Evolutionary conservation across 1,140 invertebrate species (phyloP).

Genomic region (Lordiphosa mommai): DNA sequence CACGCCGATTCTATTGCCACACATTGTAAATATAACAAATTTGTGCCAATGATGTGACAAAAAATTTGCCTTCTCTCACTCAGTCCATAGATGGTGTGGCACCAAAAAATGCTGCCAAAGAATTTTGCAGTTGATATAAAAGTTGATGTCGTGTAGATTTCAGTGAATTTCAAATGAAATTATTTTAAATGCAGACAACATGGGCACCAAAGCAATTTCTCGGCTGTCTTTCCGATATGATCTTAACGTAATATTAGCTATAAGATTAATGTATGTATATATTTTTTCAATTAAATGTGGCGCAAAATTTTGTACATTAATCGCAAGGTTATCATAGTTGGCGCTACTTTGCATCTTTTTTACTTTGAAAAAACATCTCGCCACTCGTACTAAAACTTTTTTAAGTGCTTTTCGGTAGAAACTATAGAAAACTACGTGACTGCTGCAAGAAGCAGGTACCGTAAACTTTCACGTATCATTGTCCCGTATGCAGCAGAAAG

Average conservation of each 20-base stretch:
- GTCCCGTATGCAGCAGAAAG: constrained; percentile 43
- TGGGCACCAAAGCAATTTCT: constrained; percentile 46
- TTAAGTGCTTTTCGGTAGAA: constrained; percentile 41
- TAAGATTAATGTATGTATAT: constrained; percentile 63
- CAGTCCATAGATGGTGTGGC: constrained; percentile 73
- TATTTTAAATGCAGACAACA: constrained; percentile 11
- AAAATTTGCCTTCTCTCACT: constrained; percentile 42
- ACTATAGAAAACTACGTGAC: constrained; percentile 59
- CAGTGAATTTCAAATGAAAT: constrained; percentile 58
- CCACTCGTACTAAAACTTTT: constrained; percentile 29
- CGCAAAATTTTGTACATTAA: constrained; percentile 27
- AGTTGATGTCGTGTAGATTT: constrained; percentile 49
- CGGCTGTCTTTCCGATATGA: constrained; percentile 64
- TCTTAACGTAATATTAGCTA: constrained; percentile 69
- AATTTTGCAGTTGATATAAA: constrained; percentile 43
- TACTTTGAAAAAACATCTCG: constrained; percentile 12
- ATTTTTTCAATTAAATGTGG: constrained; percentile 56
- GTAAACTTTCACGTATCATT: constrained; percentile 56
- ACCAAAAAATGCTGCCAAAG: constrained; percentile 37
- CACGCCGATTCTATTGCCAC: constrained; percentile 26
- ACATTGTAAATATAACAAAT: constrained; percentile 26
- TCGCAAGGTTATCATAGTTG: constrained; percentile 5
- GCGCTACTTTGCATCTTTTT: constrained; percentile 1
- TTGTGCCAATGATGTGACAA: constrained; percentile 61
- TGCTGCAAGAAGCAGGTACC: constrained; percentile 46